A percentile compares a stretch with the other conserved stretches of the same genome.
Evolutionary conservation across 2,888 invertebrate genomes (phyloP).

Genomic region (Linhomoeus sp.): DNA sequence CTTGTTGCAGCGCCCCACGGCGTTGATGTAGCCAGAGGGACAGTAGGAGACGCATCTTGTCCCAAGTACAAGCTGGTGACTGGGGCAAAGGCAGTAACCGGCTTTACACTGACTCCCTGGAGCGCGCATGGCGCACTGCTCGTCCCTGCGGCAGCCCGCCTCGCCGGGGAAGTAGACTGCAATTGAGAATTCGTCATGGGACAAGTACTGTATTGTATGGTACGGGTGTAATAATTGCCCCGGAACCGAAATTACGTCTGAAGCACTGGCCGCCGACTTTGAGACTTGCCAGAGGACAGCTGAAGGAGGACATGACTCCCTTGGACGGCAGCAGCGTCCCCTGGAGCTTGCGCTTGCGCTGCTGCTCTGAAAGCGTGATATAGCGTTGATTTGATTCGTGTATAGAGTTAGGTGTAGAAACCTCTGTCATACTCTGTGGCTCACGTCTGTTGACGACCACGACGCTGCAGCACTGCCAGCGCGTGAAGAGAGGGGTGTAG

Average conservation of each 20-base stretch:
- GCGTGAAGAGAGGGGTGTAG: conserved; percentile 3
- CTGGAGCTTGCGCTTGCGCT: background rate
- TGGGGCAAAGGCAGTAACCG: background rate
- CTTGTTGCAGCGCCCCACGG: background rate
- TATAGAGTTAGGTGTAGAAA: background rate
- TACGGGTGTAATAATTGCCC: no score
- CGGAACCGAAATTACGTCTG: background rate
- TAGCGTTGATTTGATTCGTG: background rate
- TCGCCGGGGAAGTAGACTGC: background rate
- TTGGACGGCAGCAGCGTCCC: background rate
- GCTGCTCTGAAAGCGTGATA: background rate
- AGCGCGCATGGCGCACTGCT: background rate
- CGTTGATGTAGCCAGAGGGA: background rate
- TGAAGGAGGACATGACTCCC: background rate
- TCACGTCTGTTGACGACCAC: background rate
- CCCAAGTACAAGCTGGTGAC: background rate
- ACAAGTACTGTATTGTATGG: background rate
- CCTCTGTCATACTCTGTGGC: background rate
- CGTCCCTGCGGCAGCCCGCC: background rate
- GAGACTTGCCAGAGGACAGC: background rate
- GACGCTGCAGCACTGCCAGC: conserved; percentile 6
- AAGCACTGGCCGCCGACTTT: background rate
- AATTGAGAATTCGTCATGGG: no score
- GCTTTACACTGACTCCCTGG: background rate
- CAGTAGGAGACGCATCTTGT: background rate